Evolutionary conservation across 2,888 invertebrate species (phyloP).

Genomic region (Muschampia plurimacula): DNA sequence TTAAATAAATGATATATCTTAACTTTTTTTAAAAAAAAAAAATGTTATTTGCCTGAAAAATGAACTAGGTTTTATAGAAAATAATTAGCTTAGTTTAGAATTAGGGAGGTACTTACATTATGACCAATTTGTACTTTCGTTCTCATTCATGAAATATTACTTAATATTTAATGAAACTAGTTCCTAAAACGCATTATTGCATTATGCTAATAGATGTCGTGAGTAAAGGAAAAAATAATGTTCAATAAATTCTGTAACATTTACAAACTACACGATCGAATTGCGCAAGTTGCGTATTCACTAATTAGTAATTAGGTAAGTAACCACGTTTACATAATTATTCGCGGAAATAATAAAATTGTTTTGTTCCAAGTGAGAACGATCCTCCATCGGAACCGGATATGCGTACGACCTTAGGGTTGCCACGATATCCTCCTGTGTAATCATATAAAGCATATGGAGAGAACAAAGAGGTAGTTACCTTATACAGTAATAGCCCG

Average conservation of each 20-base stretch:
- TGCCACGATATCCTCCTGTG: slow-evolving; percentile 46
- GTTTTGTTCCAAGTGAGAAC: slow-evolving; percentile 75
- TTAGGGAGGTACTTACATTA: neutral
- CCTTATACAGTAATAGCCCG: slow-evolving; percentile 32
- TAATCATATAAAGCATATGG: slow-evolving; percentile 21
- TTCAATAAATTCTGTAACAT: slow-evolving; percentile 20
- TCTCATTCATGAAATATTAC: slow-evolving; percentile 14
- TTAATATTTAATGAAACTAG: slow-evolving; percentile 21
- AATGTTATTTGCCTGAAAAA: too few relatives aligned
- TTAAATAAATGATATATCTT: too few relatives aligned
- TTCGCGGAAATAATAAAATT: slow-evolving; percentile 71
- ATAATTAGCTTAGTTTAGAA: too few relatives aligned
- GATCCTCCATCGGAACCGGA: slow-evolving; percentile 78
- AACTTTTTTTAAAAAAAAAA: too few relatives aligned
- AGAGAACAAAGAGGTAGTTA: slow-evolving; percentile 23
- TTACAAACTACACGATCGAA: slow-evolving; percentile 17
- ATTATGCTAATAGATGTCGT: slow-evolving; percentile 35
- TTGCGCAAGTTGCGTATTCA: slow-evolving; percentile 36
- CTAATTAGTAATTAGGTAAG: slow-evolving; percentile 37
- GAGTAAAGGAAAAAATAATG: slow-evolving; percentile 16
- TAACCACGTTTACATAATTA: slow-evolving; percentile 56
- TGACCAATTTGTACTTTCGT: neutral
- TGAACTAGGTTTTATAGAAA: too few relatives aligned
- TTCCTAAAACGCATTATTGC: slow-evolving; percentile 30
- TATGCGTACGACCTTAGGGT: slow-evolving; percentile 69